phyloP scores from a whole-genome alignment of 2,797 vertebrate genomes.

The Falco novaeseelandiae region DNA sequence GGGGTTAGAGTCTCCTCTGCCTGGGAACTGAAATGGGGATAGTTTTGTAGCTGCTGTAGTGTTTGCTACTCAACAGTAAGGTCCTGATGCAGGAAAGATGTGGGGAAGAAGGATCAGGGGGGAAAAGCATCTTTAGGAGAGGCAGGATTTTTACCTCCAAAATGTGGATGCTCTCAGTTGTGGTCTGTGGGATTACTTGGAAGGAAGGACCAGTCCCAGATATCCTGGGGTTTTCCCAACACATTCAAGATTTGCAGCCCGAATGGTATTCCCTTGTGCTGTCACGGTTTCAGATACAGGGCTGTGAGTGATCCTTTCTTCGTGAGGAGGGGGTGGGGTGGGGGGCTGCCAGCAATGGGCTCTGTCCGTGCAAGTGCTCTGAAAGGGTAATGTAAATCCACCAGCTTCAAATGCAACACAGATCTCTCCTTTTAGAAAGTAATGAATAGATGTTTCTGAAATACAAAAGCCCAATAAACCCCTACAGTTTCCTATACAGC shows the following conservation, averaged over 20 bases:
- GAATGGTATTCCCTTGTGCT: neutral
- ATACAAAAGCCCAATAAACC: neutral
- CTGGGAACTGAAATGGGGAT: neutral
- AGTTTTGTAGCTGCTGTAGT: neutral
- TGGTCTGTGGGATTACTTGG: neutral
- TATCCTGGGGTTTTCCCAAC: neutral
- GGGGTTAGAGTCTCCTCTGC: neutral
- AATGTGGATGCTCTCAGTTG: neutral
- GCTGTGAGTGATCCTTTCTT: neutral
- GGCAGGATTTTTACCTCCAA: neutral
- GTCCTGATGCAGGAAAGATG: neutral
- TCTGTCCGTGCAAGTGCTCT: neutral
- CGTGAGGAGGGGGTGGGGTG: neutral
- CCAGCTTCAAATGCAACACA: neutral
- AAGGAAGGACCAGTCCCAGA: neutral
- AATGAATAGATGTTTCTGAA: neutral
- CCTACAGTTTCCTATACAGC: neutral
- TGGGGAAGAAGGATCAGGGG: fast-evolving
- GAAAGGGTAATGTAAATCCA: neutral
- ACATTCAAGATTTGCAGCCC: neutral
- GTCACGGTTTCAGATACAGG: neutral
- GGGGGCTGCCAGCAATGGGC: neutral
- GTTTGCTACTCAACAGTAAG: neutral
- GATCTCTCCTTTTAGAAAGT: neutral
- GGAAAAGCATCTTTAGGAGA: neutral